Conservation (phyloP, 1,140 invertebrate genomes). For the Diorhabda carinulata region DNA sequence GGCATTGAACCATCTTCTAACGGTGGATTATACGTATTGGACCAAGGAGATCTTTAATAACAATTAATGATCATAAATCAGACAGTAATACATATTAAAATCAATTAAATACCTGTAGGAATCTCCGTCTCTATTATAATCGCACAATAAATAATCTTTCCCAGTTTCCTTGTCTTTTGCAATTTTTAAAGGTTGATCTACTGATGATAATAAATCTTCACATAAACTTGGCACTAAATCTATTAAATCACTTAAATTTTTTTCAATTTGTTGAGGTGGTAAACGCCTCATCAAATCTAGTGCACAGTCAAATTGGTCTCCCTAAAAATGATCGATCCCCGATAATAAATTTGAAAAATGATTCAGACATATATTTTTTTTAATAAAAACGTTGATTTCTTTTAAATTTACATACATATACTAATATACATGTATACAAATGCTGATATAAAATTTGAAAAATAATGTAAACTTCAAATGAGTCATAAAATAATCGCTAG, state of each 20-base stretch:
- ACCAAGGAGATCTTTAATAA: conserved; percentile 89
- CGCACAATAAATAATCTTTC: conserved; percentile 97
- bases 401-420: no score
- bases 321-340: conserved; percentile 57
- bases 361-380: no score
- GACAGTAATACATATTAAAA: not conserved
- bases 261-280: conserved; percentile 98
- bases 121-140: conserved; percentile 99
- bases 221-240: conserved; percentile 93
- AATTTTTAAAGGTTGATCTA: conserved; percentile 98
- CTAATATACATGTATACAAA: no score
- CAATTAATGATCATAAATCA: not conserved
- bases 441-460: no score
- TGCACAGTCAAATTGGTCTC: conserved; percentile 96
- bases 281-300: conserved; percentile 97
- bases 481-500: no score
- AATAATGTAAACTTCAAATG: no score
- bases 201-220: conserved; percentile 94
- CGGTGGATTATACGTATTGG: conserved; percentile 96
- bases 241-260: conserved; percentile 96
- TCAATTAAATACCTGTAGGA: conserved; percentile 75
- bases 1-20: conserved; percentile 98
- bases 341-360: no score
- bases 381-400: no score
- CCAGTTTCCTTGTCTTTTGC: conserved; percentile 90